These are phyloP conservation scores for Dromas ardeola DNA, from an alignment of 2,113 vertebrate species.

Conservation along the genomic window DNA sequence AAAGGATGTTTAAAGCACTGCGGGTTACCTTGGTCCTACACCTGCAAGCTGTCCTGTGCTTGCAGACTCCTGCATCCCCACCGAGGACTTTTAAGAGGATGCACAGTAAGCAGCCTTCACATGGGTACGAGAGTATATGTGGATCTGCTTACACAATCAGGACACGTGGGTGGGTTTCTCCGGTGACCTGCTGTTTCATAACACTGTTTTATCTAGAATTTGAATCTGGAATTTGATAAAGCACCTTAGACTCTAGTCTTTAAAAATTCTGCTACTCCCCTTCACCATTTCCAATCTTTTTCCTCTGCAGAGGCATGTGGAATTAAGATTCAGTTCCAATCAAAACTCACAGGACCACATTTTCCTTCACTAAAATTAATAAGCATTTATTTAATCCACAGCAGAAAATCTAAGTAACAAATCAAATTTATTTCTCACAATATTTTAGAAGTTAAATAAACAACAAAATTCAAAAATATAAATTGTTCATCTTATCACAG, in stretches of 20 bases:
- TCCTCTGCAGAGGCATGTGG: neutral
- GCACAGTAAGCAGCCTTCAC: neutral
- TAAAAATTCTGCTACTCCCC: neutral
- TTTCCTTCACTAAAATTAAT: neutral
- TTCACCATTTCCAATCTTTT: neutral
- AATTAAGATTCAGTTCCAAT: neutral
- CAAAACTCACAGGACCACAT: neutral
- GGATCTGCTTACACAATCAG: neutral
- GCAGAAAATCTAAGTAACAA: neutral
- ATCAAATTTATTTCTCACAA: neutral
- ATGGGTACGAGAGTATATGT: rapidly evolving
- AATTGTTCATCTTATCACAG: constrained; percentile 7
- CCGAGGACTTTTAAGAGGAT: neutral
- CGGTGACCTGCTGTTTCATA: neutral
- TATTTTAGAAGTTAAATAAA: constrained; percentile 24
- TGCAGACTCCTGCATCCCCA: neutral
- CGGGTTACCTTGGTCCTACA: neutral
- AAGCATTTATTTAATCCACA: neutral
- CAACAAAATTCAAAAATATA: neutral
- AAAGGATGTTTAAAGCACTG: neutral
- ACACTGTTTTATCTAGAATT: neutral
- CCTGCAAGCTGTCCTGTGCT: neutral
- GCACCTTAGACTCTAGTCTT: neutral
- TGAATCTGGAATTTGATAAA: neutral
- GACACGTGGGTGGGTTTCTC: neutral